These are phyloP conservation scores for Thereva nobilitata DNA, from an alignment of 2,888 invertebrate genomes.

Conservation along the genomic window DNA sequence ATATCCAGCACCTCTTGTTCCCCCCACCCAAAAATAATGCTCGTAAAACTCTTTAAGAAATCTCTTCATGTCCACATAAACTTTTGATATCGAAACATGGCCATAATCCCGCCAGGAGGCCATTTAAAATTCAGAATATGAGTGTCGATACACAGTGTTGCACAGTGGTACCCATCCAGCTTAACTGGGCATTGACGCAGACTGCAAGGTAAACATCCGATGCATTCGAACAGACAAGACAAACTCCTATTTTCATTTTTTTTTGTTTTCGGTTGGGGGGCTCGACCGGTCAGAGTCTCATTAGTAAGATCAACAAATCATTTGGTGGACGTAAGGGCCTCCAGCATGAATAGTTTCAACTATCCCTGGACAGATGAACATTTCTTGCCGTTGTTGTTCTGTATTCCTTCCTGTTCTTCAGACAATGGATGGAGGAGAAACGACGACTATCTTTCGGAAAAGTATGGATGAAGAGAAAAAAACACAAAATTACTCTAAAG, in stretches of 20 bases:
- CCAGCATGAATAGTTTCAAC: neutral
- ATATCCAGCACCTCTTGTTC: neutral
- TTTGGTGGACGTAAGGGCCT: slow-evolving; percentile 26
- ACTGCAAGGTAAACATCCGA: slow-evolving; percentile 25
- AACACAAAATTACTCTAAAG: slow-evolving; percentile 21
- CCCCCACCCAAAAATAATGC: neutral
- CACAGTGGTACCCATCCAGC: slow-evolving; percentile 8
- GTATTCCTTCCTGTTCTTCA: neutral
- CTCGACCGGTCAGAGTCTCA: slow-evolving; percentile 20
- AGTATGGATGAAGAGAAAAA: no score
- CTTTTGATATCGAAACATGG: slow-evolving; percentile 17
- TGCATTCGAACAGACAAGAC: slow-evolving; percentile 7
- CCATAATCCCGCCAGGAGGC: slow-evolving; percentile 20
- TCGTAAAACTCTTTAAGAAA: slow-evolving; percentile 3
- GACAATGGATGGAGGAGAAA: no score
- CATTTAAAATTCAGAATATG: slow-evolving; percentile 20
- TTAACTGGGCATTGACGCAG: slow-evolving; percentile 13
- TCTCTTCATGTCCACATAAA: slow-evolving; percentile 18
- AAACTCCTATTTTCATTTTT: no score
- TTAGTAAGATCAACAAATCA: slow-evolving; percentile 41
- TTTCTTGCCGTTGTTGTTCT: slow-evolving; percentile 7
- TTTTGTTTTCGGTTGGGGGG: no score
- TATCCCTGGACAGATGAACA: slow-evolving; percentile 14
- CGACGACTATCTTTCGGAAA: no score
- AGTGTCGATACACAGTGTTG: slow-evolving; percentile 20